Conservation (phyloP, 2,888 invertebrate species). For the Aporophyla lueneburgensis region DNA sequence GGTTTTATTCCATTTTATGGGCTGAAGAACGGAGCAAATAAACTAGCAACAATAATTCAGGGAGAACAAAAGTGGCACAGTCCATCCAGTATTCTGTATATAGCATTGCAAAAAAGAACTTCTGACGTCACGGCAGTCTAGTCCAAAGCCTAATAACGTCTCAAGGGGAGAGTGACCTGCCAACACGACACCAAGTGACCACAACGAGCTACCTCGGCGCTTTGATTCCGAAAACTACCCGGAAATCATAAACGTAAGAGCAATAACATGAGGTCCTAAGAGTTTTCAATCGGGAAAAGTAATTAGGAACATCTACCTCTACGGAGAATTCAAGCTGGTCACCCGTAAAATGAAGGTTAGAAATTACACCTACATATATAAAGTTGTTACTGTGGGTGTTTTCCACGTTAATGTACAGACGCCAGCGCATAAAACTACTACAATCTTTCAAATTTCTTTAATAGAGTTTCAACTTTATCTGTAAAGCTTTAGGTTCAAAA, state of each 20-base stretch:
- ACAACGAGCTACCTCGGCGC: neutral
- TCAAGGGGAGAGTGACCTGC: neutral
- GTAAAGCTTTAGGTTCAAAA: too few species aligned
- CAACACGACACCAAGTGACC: neutral
- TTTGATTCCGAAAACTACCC: neutral
- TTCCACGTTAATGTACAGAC: neutral
- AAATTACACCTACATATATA: neutral
- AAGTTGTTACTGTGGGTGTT: neutral
- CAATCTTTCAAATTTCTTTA: too few species aligned
- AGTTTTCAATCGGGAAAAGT: neutral
- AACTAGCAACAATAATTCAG: neutral
- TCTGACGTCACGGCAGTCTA: neutral
- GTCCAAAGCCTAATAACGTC: neutral
- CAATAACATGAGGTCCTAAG: too few species aligned
- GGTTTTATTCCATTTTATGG: conserved; percentile 7
- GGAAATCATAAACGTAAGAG: neutral
- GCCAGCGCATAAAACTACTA: too few species aligned
- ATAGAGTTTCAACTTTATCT: too few species aligned
- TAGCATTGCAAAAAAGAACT: neutral
- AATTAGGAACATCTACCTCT: neutral
- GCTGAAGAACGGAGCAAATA: neutral
- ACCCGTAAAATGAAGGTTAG: neutral
- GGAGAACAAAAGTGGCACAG: neutral
- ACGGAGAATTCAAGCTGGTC: neutral
- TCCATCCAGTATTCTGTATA: neutral